Conservation (phyloP, 2,797 vertebrate genomes). For the Alca torda region DNA sequence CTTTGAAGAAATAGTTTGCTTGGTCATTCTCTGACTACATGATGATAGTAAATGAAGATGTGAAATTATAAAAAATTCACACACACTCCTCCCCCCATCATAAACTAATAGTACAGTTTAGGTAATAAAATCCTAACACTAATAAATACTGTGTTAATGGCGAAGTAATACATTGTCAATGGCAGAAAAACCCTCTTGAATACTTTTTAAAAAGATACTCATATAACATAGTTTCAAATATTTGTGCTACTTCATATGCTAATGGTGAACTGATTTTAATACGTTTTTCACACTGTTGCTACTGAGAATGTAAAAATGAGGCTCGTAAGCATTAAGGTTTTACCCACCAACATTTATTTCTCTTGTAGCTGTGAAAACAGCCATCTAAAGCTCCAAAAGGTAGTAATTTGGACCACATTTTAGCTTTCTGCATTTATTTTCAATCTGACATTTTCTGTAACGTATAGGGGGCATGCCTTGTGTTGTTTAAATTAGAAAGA, state of each 20-base stretch:
- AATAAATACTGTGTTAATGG: not conserved
- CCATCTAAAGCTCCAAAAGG: not conserved
- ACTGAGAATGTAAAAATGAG: not conserved
- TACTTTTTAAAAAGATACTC: not conserved
- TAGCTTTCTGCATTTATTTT: not conserved
- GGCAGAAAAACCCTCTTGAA: not conserved
- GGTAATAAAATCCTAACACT: not conserved
- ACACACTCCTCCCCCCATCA: not conserved
- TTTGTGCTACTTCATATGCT: not conserved
- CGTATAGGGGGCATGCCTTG: not conserved
- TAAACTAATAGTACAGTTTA: not conserved
- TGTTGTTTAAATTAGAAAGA: not conserved
- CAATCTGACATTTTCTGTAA: not conserved
- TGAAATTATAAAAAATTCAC: not conserved
- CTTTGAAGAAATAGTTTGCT: slow-evolving; percentile 18
- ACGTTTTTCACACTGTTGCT: not conserved
- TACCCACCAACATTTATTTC: not conserved
- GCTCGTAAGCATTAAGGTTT: not conserved
- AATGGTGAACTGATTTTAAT: not conserved
- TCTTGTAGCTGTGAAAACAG: not conserved
- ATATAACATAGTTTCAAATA: not conserved
- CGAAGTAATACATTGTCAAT: not conserved
- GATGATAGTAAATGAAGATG: not conserved
- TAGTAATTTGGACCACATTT: not conserved
- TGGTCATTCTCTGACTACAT: not conserved